phyloP scores from a whole-genome alignment of 2,888 invertebrate genomes.

The Pyrrhosoma nymphula region DNA sequence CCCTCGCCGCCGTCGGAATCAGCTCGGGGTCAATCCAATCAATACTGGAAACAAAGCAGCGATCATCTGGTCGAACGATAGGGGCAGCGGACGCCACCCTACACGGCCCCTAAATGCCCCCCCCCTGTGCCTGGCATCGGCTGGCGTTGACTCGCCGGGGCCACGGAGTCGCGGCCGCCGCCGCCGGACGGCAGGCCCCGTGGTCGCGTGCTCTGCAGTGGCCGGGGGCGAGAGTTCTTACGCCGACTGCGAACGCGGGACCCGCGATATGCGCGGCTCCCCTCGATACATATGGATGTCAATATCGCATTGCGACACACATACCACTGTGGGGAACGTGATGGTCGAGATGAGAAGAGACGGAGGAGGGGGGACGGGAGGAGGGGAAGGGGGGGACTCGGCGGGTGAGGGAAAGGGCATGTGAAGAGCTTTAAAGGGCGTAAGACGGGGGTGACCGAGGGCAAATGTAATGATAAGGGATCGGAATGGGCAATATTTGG shows the following conservation, averaged over 20 bases:
- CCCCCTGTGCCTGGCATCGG: conserved; percentile 21
- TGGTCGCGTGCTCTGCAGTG: conserved; percentile 3
- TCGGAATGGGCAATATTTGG: too few species aligned
- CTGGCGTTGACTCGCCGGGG: conserved; percentile 43
- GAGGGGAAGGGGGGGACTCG: conserved; percentile 61
- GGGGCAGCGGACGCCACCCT: conserved; percentile 39
- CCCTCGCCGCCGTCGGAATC: conserved; percentile 45
- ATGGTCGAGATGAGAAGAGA: not conserved
- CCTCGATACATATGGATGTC: too few species aligned
- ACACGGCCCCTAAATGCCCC: conserved; percentile 5
- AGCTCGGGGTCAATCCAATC: conserved; percentile 69
- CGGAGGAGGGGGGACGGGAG: not conserved
- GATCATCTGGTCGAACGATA: conserved; percentile 68
- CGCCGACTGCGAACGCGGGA: not conserved
- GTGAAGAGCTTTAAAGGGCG: not conserved
- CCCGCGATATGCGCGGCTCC: too few species aligned
- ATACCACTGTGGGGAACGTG: too few species aligned
- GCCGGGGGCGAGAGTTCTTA: not conserved
- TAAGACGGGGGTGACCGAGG: not conserved
- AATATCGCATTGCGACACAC: too few species aligned
- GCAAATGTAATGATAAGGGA: not conserved
- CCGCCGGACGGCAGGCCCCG: conserved; percentile 61
- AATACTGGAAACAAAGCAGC: conserved; percentile 71
- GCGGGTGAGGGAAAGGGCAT: not conserved
- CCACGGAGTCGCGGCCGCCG: conserved; percentile 20